phyloP scores from a whole-genome alignment of 2,113 vertebrate genomes.

The Laticauda laticaudata region DNA sequence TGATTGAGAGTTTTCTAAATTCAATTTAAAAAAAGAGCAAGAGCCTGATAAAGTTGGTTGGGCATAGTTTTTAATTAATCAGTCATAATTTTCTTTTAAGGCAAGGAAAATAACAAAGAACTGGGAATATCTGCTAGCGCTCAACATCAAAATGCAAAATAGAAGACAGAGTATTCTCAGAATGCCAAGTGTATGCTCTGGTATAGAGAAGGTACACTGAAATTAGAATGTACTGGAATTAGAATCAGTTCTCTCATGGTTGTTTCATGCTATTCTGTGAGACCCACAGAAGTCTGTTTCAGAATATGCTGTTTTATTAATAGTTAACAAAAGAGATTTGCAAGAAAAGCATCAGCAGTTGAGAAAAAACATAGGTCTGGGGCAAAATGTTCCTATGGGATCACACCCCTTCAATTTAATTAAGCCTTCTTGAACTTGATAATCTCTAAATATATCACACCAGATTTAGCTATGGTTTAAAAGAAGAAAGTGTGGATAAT shows the following conservation, averaged over 20 bases:
- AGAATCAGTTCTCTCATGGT: neutral
- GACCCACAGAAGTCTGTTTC: neutral
- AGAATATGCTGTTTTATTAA: neutral
- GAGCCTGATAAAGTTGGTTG: neutral
- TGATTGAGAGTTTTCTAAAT: neutral
- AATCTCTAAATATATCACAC: neutral
- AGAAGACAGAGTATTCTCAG: neutral
- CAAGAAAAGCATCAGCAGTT: neutral
- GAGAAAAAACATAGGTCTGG: neutral
- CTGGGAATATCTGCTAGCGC: neutral
- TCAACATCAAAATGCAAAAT: neutral
- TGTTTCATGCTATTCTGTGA: neutral
- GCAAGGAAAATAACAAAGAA: neutral
- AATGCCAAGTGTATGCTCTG: neutral
- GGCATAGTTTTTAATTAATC: neutral
- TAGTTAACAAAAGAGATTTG: neutral
- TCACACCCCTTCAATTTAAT: neutral
- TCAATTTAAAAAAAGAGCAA: neutral
- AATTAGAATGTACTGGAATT: neutral
- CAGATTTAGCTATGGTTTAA: neutral
- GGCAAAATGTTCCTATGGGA: neutral
- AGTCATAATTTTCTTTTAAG: neutral
- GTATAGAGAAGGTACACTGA: neutral
- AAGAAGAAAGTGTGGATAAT: neutral
- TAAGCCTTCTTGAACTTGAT: neutral